phyloP scores from a whole-genome alignment of 2,113 vertebrate genomes.

The Mormyrus iriodes region DNA sequence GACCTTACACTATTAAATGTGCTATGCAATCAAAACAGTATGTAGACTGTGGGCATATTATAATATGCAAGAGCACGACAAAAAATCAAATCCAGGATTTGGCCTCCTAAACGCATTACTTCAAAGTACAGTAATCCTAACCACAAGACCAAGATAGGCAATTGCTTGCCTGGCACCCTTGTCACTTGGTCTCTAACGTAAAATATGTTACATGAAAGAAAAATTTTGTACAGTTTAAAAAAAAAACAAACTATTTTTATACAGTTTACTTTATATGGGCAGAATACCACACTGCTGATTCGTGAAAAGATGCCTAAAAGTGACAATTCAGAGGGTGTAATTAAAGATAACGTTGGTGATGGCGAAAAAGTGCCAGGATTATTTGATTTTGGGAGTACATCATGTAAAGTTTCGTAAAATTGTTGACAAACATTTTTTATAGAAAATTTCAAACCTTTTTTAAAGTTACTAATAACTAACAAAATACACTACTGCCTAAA shows the following conservation, averaged over 20 bases:
- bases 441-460: neutral
- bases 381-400: neutral
- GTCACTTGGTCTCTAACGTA: neutral
- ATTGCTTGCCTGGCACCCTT: neutral
- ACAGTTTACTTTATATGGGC: neutral
- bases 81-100: slow-evolving; percentile 9
- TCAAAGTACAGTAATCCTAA: neutral
- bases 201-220: neutral
- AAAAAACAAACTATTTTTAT: neutral
- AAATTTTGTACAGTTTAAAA: too few relatives aligned
- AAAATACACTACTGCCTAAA: too few relatives aligned
- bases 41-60: neutral
- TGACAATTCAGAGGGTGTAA: neutral
- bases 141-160: neutral
- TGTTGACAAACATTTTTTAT: neutral
- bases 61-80: neutral
- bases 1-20: neutral
- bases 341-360: neutral
- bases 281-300: neutral
- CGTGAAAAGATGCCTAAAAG: neutral
- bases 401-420: neutral
- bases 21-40: neutral
- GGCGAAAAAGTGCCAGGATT: neutral
- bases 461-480: neutral
- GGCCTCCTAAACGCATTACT: neutral